These are phyloP conservation scores for Rhegmatorhina hoffmannsi DNA, from an alignment of 2,113 vertebrate species.

Conservation along the genomic window DNA sequence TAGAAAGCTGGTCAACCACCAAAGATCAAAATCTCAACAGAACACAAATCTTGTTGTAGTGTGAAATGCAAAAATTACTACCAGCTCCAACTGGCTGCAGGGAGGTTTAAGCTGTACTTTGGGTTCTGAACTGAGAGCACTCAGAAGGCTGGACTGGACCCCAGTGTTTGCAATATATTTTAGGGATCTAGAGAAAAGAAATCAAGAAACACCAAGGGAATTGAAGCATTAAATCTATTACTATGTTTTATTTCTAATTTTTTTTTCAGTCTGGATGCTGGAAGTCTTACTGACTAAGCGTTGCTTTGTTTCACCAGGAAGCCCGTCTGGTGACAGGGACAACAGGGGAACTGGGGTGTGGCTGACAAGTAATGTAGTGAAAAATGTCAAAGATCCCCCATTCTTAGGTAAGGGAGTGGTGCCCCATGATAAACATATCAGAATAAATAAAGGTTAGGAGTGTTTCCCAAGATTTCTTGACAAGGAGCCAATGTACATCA, in stretches of 20 bases:
- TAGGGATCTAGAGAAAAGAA: neutral
- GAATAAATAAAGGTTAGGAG: neutral
- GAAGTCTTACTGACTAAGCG: neutral
- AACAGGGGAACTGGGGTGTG: neutral
- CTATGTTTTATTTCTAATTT: neutral
- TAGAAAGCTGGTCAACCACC: neutral
- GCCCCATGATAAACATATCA: neutral
- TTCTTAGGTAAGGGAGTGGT: neutral
- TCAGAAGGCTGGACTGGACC: neutral
- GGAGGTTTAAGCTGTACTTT: neutral
- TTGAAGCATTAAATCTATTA: neutral
- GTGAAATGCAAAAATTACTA: neutral
- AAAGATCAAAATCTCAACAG: neutral
- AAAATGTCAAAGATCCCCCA: neutral
- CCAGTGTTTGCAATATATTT: neutral
- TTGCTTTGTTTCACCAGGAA: neutral
- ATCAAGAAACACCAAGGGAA: neutral
- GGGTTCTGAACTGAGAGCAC: neutral
- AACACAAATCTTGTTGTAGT: neutral
- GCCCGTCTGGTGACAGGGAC: neutral
- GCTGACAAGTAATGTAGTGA: neutral
- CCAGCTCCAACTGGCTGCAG: neutral
- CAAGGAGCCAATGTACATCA: neutral
- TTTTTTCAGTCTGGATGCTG: neutral
- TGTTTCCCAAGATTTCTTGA: neutral